Evolutionary conservation across 2,797 vertebrate species (phyloP).

Genomic region (Cryptoblepharus egeriae): DNA sequence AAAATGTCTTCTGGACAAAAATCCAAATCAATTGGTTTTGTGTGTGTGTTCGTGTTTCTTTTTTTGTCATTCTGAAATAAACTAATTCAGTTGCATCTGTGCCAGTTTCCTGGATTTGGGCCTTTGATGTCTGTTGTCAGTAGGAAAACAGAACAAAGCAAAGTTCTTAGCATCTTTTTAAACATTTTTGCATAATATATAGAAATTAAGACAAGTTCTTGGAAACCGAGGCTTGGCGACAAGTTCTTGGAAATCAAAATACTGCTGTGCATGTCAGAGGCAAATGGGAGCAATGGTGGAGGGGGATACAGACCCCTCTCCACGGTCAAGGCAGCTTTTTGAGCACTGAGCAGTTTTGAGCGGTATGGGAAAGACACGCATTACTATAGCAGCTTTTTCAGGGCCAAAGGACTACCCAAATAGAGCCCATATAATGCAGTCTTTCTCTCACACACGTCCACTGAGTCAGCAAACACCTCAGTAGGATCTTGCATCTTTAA

Average conservation of each 20-base stretch:
- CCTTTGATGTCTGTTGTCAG: slow-evolving; percentile 14
- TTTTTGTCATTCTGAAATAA: neutral
- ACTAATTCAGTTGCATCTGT: neutral
- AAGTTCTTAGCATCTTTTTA: neutral
- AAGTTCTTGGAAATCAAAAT: neutral
- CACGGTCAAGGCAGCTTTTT: too few relatives aligned
- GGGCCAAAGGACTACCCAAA: too few relatives aligned
- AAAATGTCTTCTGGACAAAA: neutral
- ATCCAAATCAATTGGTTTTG: neutral
- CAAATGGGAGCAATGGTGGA: neutral
- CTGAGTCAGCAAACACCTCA: too few relatives aligned
- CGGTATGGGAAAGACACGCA: too few relatives aligned
- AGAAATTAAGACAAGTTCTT: neutral
- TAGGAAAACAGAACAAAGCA: slow-evolving; percentile 10
- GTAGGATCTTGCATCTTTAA: neutral
- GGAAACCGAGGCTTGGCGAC: neutral
- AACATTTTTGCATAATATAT: neutral
- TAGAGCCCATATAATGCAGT: too few relatives aligned
- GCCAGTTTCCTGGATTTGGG: neutral
- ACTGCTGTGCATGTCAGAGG: neutral
- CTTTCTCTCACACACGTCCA: too few relatives aligned
- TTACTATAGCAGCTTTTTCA: too few relatives aligned
- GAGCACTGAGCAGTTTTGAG: too few relatives aligned
- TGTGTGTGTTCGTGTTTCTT: too few relatives aligned
- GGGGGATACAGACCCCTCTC: neutral